A percentile compares a stretch with the other conserved stretches of the same genome.
Conservation (phyloP, 2,888 invertebrate genomes). For the Trissolcus japonicus region DNA sequence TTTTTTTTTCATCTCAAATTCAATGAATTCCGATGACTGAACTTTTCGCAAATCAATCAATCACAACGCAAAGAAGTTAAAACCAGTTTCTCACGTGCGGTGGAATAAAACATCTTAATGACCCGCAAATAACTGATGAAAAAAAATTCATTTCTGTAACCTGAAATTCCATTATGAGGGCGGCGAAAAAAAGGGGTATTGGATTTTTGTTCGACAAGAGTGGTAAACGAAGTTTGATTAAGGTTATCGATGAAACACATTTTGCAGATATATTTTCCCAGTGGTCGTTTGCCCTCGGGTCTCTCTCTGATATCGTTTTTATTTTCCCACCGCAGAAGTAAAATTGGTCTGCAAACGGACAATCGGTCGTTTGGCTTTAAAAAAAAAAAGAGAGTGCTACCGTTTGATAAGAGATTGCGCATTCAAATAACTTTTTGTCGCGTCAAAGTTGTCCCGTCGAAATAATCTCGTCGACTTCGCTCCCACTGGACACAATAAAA, state of each 20-base stretch:
- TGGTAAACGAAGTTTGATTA: slow-evolving; percentile 23
- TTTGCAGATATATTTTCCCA: slow-evolving; percentile 25
- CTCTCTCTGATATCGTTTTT: slow-evolving; percentile 10
- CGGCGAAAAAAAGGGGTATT: too few relatives aligned
- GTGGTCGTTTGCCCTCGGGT: slow-evolving; percentile 28
- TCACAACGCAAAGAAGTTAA: too few relatives aligned
- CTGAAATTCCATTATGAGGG: too few relatives aligned
- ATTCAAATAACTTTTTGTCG: slow-evolving; percentile 22
- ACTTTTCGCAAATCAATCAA: too few relatives aligned
- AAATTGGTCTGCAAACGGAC: too few relatives aligned
- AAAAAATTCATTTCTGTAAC: too few relatives aligned
- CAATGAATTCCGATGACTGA: not conserved
- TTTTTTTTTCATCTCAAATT: not conserved
- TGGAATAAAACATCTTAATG: too few relatives aligned
- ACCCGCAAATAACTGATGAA: too few relatives aligned
- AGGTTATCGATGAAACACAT: slow-evolving; percentile 35
- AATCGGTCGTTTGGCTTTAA: too few relatives aligned
- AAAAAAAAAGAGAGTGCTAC: slow-evolving; percentile 9
- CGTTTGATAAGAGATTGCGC: slow-evolving; percentile 23
- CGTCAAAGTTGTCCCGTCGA: slow-evolving; percentile 10
- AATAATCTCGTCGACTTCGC: slow-evolving; percentile 19
- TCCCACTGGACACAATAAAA: slow-evolving; percentile 30
- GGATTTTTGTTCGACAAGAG: slow-evolving; percentile 3
- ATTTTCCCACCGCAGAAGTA: slow-evolving; percentile 2
- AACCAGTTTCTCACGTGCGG: too few relatives aligned